Base-by-base conservation (phyloP, 1,140 invertebrate species). In the Drosophila nigrodunni region DNA sequence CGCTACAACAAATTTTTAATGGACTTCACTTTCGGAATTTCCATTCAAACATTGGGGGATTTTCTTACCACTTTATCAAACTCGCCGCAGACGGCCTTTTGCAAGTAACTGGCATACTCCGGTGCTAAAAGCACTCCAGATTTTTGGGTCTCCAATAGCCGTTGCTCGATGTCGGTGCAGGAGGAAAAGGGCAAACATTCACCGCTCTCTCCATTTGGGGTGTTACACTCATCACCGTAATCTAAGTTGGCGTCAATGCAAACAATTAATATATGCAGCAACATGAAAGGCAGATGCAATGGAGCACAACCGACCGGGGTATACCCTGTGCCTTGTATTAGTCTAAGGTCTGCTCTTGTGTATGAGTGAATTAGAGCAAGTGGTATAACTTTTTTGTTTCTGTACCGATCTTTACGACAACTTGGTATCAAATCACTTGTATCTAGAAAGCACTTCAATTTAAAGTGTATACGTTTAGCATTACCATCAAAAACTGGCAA, bases 171-270 rank as follows among this genome's bases (percentile, higher is more conserved):
- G 34, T 77, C 74, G 68, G 54, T 41, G 46, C 86, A 89, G 50
- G 86, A 89, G 65, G 71, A 68, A 35, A 54, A 76, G 8, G 86
- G 86, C 76, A 89, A 49, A 11, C 86, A 89, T 30, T 61, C 71
- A 1, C 86, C 86, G 11, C 30, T 11, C 1, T 70, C 64, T 7
- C 81, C 86, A 25, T 77, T 70, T 15, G 86, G 86, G 1, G 78
- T 82, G 13, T 7, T 67, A 50, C 86, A 89, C 0, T 73, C 70
- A 46, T 85, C 86, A 55, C 54, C 86, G 55, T 89, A 89, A 41
- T 55, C 86, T 89, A 47, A 44, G 49, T 18, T 49, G 41, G 35
- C 41, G 41, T 55, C 60, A 73, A 62, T 69, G 65, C 35, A 64
- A 62, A 67, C 39, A 54, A 57, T 46, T 58, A 83, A 74, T 69